Conservation (phyloP, 2,797 vertebrate species). For the Mycteria americana region DNA sequence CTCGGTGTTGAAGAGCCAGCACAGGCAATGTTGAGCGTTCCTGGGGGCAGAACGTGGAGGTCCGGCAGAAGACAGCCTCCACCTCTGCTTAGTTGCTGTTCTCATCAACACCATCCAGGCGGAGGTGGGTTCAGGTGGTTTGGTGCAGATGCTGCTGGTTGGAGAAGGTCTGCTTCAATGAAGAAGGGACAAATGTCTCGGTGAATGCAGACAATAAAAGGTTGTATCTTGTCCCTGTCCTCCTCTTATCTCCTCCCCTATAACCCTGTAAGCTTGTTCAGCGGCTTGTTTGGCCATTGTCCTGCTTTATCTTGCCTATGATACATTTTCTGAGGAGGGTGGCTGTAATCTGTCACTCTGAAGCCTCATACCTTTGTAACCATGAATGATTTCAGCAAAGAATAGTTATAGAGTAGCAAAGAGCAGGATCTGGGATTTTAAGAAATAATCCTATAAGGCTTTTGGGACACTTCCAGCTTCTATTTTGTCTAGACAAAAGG, state of each 20-base stretch:
- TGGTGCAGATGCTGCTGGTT: background rate
- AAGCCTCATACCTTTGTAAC: background rate
- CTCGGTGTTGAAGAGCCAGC: background rate
- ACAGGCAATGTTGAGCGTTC: background rate
- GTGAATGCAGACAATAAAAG: background rate
- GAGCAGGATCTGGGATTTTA: background rate
- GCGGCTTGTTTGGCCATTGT: background rate
- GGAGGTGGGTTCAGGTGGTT: background rate
- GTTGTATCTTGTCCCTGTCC: background rate
- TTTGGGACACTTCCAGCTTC: background rate
- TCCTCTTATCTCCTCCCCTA: background rate
- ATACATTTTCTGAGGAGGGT: background rate
- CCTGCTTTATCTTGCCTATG: background rate
- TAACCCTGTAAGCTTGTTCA: background rate
- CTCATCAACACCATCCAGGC: rapidly evolving
- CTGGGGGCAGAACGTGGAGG: background rate
- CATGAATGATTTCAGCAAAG: background rate
- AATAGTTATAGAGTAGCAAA: background rate
- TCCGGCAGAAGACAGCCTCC: background rate
- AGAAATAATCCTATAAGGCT: background rate
- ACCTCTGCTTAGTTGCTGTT: background rate
- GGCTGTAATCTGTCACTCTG: background rate
- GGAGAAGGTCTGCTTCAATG: background rate
- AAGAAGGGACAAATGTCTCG: background rate
- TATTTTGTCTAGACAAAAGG: background rate